A percentile compares a stretch with the other conserved stretches of the same genome.
phyloP scores from a whole-genome alignment of 92 coral and sea anemone genomes.

The Blastomussa wellsi region DNA sequence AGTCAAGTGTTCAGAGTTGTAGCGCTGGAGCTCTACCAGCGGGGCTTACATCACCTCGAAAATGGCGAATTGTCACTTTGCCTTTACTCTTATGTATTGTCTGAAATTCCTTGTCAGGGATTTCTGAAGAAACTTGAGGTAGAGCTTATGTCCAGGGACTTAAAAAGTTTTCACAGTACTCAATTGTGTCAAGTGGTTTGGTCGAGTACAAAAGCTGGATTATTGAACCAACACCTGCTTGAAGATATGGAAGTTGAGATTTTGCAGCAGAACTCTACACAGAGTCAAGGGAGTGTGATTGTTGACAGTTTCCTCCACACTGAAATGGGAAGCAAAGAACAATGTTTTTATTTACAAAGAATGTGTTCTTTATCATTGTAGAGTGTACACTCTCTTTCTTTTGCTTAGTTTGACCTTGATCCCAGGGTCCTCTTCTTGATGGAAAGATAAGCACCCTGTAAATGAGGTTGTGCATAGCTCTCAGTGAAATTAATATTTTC shows the following conservation, averaged over 20 bases:
- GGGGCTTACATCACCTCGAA: slow-evolving; percentile 17
- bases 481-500: no score
- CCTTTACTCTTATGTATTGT: slow-evolving; percentile 28
- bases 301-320: slow-evolving; percentile 8
- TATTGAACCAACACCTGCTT: neutral
- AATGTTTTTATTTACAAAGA: neutral
- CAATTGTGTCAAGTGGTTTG: slow-evolving; percentile 33
- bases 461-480: no score
- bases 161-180: neutral
- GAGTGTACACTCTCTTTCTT: neutral
- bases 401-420: no score
- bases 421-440: no score
- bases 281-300: slow-evolving; percentile 11
- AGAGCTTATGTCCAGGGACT: slow-evolving; percentile 17
- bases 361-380: neutral
- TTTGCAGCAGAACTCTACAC: neutral
- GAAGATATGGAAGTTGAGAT: slow-evolving; percentile 2
- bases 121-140: slow-evolving; percentile 13
- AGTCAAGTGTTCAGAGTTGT: neutral
- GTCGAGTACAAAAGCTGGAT: slow-evolving; percentile 16
- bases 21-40: neutral
- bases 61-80: slow-evolving; percentile 23
- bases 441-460: no score
- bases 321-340: slow-evolving; percentile 14
- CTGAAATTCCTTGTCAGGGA: slow-evolving; percentile 17